A percentile compares a stretch with the other conserved stretches of the same genome.
Evolutionary conservation across 2,113 vertebrate genomes (phyloP).

Genomic region (Eulemur rufifrons): DNA sequence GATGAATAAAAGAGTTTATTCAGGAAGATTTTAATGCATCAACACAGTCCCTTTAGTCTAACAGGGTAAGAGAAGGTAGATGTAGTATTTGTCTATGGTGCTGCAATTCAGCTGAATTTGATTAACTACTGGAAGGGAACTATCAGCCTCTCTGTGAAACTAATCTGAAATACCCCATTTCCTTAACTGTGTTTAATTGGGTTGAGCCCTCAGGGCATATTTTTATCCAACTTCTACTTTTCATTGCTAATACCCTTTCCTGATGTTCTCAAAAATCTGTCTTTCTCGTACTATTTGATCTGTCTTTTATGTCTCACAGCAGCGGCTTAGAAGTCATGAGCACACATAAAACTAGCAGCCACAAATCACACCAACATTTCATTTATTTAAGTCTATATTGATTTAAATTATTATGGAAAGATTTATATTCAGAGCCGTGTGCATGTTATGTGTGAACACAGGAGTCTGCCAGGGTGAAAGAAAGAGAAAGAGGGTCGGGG

Average conservation of each 20-base stretch:
- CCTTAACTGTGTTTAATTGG: slow-evolving; percentile 56
- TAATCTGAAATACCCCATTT: slow-evolving; percentile 38
- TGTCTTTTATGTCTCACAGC: background rate
- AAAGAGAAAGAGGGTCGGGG: background rate
- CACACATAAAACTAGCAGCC: background rate
- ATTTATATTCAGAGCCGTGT: background rate
- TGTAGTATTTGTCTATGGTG: background rate
- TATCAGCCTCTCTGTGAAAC: slow-evolving; percentile 18
- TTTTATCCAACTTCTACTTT: slow-evolving; percentile 41
- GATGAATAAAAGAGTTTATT: slow-evolving; percentile 49
- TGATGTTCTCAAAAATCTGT: slow-evolving; percentile 9
- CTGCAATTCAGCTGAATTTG: background rate
- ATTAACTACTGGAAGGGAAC: slow-evolving; percentile 30
- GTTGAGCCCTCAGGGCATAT: background rate
- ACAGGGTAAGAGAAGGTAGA: background rate
- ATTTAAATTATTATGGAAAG: slow-evolving; percentile 21
- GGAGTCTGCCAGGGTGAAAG: no score
- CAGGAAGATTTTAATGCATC: slow-evolving; percentile 17
- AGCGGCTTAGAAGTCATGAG: background rate
- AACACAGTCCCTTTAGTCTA: background rate
- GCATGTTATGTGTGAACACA: no score
- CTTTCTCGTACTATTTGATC: background rate
- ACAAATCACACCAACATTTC: background rate
- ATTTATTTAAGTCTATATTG: slow-evolving; percentile 10
- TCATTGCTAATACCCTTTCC: slow-evolving; percentile 1